phyloP scores from a whole-genome alignment of 1,140 invertebrate genomes.

The Hycleus phaleratus region DNA sequence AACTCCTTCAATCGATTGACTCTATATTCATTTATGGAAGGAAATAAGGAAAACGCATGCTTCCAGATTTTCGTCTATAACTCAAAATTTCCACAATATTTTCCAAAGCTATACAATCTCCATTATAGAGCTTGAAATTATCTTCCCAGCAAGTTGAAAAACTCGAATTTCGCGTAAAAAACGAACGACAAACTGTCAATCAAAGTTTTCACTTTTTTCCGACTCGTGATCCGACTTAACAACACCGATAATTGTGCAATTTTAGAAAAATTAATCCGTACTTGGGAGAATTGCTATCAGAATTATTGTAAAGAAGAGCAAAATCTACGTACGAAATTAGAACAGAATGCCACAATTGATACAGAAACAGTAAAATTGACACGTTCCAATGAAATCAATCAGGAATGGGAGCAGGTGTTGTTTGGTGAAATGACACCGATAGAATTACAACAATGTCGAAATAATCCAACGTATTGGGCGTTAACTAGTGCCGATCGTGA shows the following conservation, averaged over 20 bases:
- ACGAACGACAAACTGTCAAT: too few species aligned
- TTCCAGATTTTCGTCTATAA: too few species aligned
- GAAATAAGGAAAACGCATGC: too few species aligned
- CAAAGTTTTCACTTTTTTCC: too few species aligned
- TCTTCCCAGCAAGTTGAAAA: too few species aligned
- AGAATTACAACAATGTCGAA: neutral
- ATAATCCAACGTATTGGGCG: conserved; percentile 31
- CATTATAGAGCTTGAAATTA: too few species aligned
- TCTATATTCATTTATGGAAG: too few species aligned
- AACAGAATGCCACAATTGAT: conserved; percentile 31
- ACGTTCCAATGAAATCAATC: conserved; percentile 27
- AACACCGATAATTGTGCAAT: neutral
- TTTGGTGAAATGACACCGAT: conserved; percentile 26
- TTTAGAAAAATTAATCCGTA: conserved; percentile 30
- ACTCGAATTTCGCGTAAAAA: too few species aligned
- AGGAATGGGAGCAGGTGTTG: conserved; percentile 32
- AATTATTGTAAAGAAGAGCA: conserved; percentile 36
- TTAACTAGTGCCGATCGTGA: conserved; percentile 35
- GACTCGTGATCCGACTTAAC: too few species aligned
- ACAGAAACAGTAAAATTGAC: conserved; percentile 21
- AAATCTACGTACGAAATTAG: conserved; percentile 33
- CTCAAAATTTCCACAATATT: too few species aligned
- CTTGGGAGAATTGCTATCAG: conserved; percentile 34
- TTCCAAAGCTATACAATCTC: too few species aligned
- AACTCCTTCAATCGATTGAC: too few species aligned